Conservation (phyloP, 2,113 vertebrate species). For the Mola mola region DNA sequence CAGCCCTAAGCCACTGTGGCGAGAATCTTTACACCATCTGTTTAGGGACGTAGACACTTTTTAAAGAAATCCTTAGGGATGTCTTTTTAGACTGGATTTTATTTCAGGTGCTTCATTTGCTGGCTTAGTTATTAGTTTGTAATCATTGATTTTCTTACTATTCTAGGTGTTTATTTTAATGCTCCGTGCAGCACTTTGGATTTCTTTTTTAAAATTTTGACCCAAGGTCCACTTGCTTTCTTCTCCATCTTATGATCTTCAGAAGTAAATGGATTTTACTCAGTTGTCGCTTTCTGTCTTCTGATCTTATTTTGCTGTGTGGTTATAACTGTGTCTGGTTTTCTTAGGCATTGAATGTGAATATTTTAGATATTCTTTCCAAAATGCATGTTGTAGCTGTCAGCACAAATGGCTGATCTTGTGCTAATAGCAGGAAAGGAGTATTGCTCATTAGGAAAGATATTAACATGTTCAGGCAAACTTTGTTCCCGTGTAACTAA, state of each 20-base stretch:
- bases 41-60: neutral
- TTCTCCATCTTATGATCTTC: neutral
- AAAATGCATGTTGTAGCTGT: neutral
- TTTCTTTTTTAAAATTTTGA: neutral
- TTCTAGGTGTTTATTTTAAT: neutral
- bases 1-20: neutral
- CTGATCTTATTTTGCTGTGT: neutral
- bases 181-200: no score
- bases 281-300: neutral
- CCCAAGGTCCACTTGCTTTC: neutral
- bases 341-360: neutral
- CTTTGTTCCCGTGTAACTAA: constrained; percentile 39
- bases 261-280: neutral
- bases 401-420: neutral
- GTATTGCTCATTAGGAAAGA: neutral
- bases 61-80: neutral
- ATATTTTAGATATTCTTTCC: neutral
- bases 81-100: neutral
- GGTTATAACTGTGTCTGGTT: neutral
- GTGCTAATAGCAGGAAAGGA: constrained; percentile 1
- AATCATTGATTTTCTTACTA: neutral
- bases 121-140: neutral
- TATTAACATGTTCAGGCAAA: constrained; percentile 6
- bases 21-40: neutral
- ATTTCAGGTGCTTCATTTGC: neutral